phyloP scores from a whole-genome alignment of 2,888 invertebrate genomes.

The Ophion costatus region DNA sequence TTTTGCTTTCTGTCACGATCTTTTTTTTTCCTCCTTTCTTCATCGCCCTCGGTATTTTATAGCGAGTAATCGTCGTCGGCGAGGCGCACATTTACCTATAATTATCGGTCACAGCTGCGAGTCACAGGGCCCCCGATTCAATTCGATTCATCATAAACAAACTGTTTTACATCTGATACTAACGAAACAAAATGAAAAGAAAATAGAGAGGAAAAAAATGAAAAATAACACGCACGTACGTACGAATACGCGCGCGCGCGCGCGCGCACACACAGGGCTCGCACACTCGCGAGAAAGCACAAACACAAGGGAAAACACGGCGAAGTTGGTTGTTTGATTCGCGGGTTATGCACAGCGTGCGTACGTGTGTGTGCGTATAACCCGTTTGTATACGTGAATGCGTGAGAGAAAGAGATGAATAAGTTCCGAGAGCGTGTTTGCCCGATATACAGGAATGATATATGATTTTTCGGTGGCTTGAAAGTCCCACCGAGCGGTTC shows the following conservation, averaged over 20 bases:
- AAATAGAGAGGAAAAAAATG: constrained; percentile 53
- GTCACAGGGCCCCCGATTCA: constrained; percentile 74
- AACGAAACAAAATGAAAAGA: constrained; percentile 69
- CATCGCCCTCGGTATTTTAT: constrained; percentile 10
- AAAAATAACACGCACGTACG: constrained; percentile 56
- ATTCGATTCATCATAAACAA: constrained; percentile 78
- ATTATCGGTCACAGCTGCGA: constrained; percentile 73
- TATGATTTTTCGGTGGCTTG: constrained; percentile 47
- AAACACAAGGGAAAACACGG: constrained; percentile 27
- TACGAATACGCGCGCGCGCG: constrained; percentile 32
- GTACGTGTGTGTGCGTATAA: not conserved
- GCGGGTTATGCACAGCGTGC: constrained; percentile 20
- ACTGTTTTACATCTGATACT: constrained; percentile 67
- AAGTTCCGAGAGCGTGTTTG: constrained; percentile 30
- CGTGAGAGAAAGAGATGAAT: constrained; percentile 4
- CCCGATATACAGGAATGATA: constrained; percentile 10
- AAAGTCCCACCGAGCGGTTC: constrained; percentile 53
- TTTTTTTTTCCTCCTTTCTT: constrained; percentile 31
- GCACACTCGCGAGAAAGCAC: constrained; percentile 15
- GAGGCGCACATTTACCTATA: constrained; percentile 74
- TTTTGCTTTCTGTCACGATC: constrained; percentile 41
- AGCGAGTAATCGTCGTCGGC: not conserved
- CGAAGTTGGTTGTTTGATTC: constrained; percentile 59
- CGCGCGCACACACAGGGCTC: constrained; percentile 37
- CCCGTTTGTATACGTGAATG: constrained; percentile 24